These are phyloP conservation scores for Talpa occidentalis DNA, from an alignment of 2,113 vertebrate species.

Conservation along the genomic window DNA sequence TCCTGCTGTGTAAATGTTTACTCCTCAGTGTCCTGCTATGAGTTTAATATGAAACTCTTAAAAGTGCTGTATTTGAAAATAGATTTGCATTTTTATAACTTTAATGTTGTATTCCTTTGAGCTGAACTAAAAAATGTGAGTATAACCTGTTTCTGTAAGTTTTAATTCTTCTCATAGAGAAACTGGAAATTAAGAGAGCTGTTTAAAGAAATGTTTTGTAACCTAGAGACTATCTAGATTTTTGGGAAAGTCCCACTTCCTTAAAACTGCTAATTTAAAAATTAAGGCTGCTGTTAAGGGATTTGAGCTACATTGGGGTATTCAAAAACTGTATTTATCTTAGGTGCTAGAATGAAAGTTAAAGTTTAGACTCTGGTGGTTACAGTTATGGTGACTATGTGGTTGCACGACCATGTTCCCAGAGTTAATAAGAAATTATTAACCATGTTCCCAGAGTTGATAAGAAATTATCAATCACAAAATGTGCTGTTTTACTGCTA, in stretches of 20 bases:
- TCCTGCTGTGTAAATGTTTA: slow-evolving; percentile 33
- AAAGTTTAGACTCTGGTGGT: background rate
- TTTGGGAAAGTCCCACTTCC: slow-evolving; percentile 2
- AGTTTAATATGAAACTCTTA: slow-evolving; percentile 38
- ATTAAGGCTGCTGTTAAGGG: slow-evolving; percentile 29
- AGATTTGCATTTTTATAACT: slow-evolving; percentile 56
- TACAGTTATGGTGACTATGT: background rate
- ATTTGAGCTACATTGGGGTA: background rate
- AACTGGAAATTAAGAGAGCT: slow-evolving; percentile 22
- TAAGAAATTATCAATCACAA: background rate
- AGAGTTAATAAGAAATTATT: background rate
- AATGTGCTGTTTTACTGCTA: background rate
- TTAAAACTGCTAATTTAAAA: slow-evolving; percentile 40
- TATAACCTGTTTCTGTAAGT: background rate
- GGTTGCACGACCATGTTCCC: background rate
- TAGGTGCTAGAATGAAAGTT: background rate
- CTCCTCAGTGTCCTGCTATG: background rate
- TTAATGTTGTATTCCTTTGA: slow-evolving; percentile 34
- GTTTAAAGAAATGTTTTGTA: slow-evolving; percentile 2
- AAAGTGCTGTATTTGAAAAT: slow-evolving; percentile 44
- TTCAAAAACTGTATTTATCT: background rate
- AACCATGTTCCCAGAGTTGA: background rate
- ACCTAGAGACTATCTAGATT: background rate
- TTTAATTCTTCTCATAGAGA: background rate
- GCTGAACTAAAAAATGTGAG: slow-evolving; percentile 26